phyloP scores from a whole-genome alignment of 2,113 vertebrate genomes.

The Pitta sordida region DNA sequence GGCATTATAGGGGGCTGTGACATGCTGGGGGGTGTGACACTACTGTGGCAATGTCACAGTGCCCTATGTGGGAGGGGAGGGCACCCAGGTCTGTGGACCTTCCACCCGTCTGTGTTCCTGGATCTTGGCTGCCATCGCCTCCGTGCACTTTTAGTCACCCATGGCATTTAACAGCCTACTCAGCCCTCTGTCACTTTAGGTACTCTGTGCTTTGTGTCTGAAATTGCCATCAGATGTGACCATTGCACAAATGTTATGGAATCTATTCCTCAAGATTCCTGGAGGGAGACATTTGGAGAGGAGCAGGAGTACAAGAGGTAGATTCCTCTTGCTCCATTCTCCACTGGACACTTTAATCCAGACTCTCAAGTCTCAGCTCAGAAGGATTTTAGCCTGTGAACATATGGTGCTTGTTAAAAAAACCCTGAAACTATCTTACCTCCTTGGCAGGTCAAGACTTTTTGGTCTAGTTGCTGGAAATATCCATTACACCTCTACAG shows the following conservation, averaged over 20 bases:
- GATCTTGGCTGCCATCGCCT: too few relatives aligned
- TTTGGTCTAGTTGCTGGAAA: background rate
- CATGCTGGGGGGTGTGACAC: background rate
- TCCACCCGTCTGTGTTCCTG: fast-evolving
- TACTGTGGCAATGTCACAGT: fast-evolving
- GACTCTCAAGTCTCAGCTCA: too few relatives aligned
- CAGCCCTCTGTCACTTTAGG: background rate
- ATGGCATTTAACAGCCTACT: fast-evolving
- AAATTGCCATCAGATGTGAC: background rate
- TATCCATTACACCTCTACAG: background rate
- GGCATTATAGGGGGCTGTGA: too few relatives aligned
- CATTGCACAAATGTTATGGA: background rate
- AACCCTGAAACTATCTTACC: background rate
- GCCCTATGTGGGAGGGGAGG: background rate
- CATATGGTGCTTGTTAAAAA: background rate
- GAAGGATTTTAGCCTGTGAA: background rate
- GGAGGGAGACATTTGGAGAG: background rate
- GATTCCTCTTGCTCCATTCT: background rate
- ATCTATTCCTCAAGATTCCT: background rate
- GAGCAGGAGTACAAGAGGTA: background rate
- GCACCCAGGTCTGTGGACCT: background rate
- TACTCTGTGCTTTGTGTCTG: background rate
- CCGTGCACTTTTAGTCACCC: background rate
- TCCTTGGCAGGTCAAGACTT: background rate
- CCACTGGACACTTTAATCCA: background rate